phyloP scores from a whole-genome alignment of 2,797 vertebrate genomes.

The Mormyrus proboscirostris region DNA sequence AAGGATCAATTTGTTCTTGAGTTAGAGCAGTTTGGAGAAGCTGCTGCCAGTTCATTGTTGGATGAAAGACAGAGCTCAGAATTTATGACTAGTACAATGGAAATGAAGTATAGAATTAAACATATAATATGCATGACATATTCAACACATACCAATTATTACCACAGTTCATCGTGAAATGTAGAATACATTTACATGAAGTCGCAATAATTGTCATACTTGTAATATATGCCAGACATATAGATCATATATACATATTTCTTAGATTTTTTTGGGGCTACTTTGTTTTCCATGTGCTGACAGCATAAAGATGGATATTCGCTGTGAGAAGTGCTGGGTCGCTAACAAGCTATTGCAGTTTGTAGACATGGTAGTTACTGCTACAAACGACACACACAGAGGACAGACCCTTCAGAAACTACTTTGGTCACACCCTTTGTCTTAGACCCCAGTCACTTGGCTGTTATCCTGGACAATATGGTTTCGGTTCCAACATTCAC shows the following conservation, averaged over 20 bases:
- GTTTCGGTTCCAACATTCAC: background rate
- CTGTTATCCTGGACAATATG: background rate
- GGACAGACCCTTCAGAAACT: background rate
- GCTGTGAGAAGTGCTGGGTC: background rate
- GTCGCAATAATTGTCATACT: background rate
- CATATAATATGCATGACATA: background rate
- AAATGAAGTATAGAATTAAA: background rate
- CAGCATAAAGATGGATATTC: background rate
- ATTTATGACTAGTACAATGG: background rate
- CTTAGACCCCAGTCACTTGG: constrained; percentile 1
- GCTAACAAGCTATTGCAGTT: background rate
- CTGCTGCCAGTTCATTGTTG: background rate
- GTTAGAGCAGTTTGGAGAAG: background rate
- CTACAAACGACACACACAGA: background rate
- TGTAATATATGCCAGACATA: constrained; percentile 2
- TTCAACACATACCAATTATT: background rate
- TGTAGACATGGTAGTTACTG: background rate
- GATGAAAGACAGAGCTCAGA: background rate
- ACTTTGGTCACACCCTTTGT: background rate
- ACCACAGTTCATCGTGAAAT: background rate
- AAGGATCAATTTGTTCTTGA: background rate
- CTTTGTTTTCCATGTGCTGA: background rate
- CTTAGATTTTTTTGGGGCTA: background rate
- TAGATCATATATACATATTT: background rate
- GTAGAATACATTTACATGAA: background rate